Evolutionary conservation across 2,888 invertebrate genomes (phyloP).

Genomic region (Auanema freiburgensis): DNA sequence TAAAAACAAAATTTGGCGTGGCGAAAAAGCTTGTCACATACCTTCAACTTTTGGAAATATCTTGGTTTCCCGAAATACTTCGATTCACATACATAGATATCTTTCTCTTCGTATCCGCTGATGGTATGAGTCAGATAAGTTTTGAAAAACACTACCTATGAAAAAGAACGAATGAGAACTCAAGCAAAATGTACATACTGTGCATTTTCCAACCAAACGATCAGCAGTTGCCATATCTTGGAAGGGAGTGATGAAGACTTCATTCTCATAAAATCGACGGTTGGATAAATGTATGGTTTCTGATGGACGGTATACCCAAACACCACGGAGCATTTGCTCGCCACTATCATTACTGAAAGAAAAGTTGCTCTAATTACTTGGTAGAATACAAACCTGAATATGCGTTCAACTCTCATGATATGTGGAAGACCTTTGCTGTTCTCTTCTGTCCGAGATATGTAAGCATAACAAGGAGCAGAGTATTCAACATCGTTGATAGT

Average conservation of each 20-base stretch:
- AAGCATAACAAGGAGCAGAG: constrained; percentile 87
- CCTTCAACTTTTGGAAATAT: constrained; percentile 85
- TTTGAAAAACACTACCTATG: constrained; percentile 22
- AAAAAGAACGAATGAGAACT: neutral
- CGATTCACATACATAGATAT: constrained; percentile 95
- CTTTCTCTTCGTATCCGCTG: constrained; percentile 80
- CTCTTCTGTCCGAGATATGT: constrained; percentile 71
- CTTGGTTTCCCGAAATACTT: constrained; percentile 83
- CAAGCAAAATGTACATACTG: constrained; percentile 69
- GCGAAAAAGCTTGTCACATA: constrained; percentile 29
- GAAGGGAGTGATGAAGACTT: constrained; percentile 86
- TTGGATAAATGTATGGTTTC: constrained; percentile 95
- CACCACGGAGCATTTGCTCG: constrained; percentile 75
- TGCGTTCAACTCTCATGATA: constrained; percentile 83
- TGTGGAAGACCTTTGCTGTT: constrained; percentile 73
- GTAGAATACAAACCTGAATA: constrained; percentile 75
- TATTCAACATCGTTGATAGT: constrained; percentile 76
- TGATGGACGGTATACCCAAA: constrained; percentile 85
- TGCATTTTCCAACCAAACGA: constrained; percentile 84
- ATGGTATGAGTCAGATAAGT: constrained; percentile 93
- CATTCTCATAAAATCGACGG: constrained; percentile 88
- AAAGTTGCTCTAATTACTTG: too few species aligned
- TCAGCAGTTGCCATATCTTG: constrained; percentile 82
- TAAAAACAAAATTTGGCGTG: neutral
- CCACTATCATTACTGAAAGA: constrained; percentile 39